phyloP scores from a whole-genome alignment of 2,113 vertebrate species.

The Forbesichthys papilliferus region DNA sequence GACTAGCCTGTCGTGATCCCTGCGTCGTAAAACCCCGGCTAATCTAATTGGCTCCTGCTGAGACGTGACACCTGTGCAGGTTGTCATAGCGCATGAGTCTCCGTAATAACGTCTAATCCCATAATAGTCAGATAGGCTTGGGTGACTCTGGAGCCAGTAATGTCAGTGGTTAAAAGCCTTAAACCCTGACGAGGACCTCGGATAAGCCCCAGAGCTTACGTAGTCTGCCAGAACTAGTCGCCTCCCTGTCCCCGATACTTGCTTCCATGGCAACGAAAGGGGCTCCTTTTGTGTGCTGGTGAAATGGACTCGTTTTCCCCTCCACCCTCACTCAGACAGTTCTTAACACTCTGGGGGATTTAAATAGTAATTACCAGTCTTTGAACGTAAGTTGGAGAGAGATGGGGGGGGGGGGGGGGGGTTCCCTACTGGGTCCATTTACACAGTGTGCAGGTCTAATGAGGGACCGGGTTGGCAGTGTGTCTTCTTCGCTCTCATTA shows the following conservation, averaged over 20 bases:
- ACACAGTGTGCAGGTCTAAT: conserved; percentile 17
- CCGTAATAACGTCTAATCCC: conserved; percentile 40
- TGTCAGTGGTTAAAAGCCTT: conserved; percentile 14
- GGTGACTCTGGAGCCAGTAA: conserved; percentile 28
- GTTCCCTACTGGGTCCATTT: conserved; percentile 7
- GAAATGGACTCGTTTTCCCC: conserved; percentile 16
- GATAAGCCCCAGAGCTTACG: conserved; percentile 13
- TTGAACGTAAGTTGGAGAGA: conserved; percentile 27
- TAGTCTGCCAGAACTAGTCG: conserved; percentile 14
- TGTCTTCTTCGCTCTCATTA: conserved; percentile 29
- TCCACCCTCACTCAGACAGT: conserved; percentile 6
- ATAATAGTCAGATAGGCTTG: conserved; percentile 15
- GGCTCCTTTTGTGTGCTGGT: conserved; percentile 26
- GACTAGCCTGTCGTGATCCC: conserved; percentile 48
- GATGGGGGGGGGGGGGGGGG: background rate
- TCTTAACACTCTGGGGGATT: conserved; percentile 33
- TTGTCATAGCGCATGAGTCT: conserved; percentile 28
- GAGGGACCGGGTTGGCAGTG: too few relatives aligned
- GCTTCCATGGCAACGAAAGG: conserved; percentile 39
- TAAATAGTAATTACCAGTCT: conserved; percentile 48
- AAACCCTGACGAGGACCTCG: conserved; percentile 25
- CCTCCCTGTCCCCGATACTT: background rate
- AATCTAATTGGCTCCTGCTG: conserved; percentile 51
- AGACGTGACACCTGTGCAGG: conserved; percentile 44
- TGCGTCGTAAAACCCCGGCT: conserved; percentile 33